Evolutionary conservation across 2,888 invertebrate genomes (phyloP).

Genomic region (Cantharis rufa): DNA sequence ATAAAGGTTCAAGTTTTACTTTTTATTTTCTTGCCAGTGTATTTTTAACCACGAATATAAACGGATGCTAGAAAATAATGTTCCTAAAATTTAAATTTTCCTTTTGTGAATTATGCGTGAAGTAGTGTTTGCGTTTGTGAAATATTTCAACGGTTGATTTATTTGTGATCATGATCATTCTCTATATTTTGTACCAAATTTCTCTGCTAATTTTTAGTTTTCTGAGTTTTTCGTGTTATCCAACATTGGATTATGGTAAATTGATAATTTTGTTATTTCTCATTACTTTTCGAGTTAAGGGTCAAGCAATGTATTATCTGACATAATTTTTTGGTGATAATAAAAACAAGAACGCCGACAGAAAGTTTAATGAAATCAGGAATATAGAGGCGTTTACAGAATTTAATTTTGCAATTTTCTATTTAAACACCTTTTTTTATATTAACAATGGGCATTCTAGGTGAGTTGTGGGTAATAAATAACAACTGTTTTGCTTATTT

Average conservation of each 20-base stretch:
- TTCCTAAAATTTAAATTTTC: background rate
- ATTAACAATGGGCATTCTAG: background rate
- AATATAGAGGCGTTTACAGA: background rate
- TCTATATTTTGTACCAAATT: background rate
- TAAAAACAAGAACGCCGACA: background rate
- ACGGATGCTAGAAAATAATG: background rate
- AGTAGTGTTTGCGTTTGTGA: background rate
- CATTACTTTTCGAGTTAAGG: background rate
- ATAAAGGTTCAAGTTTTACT: background rate
- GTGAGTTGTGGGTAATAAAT: background rate
- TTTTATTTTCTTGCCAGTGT: background rate
- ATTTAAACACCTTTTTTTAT: background rate
- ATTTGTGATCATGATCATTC: background rate
- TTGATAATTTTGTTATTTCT: background rate
- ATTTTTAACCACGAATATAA: background rate
- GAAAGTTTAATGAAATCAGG: background rate
- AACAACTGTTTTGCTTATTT: background rate
- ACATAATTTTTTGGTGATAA: background rate
- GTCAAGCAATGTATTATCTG: background rate
- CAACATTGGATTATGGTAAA: background rate
- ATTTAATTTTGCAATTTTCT: background rate
- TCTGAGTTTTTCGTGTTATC: background rate
- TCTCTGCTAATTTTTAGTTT: background rate
- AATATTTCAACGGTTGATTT: background rate
- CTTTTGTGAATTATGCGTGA: background rate